Evolutionary conservation across 2,888 invertebrate species (phyloP), one percentile per base, ranked within the genome.

Genomic region (Sceliomorpha sp.): DNA sequence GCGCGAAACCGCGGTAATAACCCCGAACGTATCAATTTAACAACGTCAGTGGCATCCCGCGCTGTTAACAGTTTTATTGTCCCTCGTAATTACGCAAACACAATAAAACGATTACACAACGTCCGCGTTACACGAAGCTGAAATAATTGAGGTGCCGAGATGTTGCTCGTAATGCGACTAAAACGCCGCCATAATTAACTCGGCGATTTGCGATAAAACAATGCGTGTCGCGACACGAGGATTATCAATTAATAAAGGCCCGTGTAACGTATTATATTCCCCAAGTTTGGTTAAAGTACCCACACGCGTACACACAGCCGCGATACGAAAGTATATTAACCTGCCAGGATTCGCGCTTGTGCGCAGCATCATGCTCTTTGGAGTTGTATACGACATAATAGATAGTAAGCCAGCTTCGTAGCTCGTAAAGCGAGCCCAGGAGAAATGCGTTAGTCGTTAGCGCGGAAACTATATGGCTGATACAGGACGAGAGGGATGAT

Each of bases 351-450:
- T 40, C 17, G 9, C 17, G 9, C 12, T 9, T 24, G 20, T 24
- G 12, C 9, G 9, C 39, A 24, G 20, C 39, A 40, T 20, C 39
- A 37, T 40, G 39, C 39, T 40, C 10, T 24, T 9, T 40, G 39
- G 17, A 40, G 20, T 40, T 40, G 14, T 37, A 12, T 20, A 40
- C 24, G 20, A 40, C 39, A 20, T 40, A 40, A 40, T 24, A 40
- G 20, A 40, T 40, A 40, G 39, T 20, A 24, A 40, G 39, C 24
- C 20, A 40, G 39, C 39, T 40, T 20, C 39, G 39, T 40, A 20
- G 39, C 39, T 40, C 39, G 39, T 40, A 40, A 40, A 40, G 24
- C 39, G 39, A 20, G 24, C 39, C 39, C 39, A 40, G 20, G 24
- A 40, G 39, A 15, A 40, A 40, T 40, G 39, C 39, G 24, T 24